Evolutionary conservation across 2,888 invertebrate genomes (phyloP).

Genomic region (Chrysotoxum bicinctum): DNA sequence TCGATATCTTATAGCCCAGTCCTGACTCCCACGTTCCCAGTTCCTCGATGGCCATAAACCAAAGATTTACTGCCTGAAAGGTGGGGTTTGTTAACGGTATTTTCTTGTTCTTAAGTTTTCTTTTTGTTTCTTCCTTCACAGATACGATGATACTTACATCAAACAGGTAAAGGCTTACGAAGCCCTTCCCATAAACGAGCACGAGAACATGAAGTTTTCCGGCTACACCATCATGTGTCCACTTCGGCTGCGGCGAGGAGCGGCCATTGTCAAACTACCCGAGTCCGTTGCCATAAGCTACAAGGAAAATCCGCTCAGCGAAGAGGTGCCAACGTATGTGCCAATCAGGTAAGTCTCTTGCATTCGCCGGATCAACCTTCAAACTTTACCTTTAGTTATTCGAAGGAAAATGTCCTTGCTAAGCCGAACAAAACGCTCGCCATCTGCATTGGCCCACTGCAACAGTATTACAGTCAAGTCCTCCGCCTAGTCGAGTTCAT

Average conservation of each 20-base stretch:
- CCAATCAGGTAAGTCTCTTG: slow-evolving; percentile 77
- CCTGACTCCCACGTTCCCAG: neutral
- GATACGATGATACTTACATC: slow-evolving; percentile 77
- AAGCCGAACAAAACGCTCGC: slow-evolving; percentile 77
- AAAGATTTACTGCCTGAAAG: slow-evolving; percentile 57
- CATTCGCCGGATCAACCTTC: slow-evolving; percentile 39
- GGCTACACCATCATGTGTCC: slow-evolving; percentile 81
- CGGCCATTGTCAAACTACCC: slow-evolving; percentile 75
- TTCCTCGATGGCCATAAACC: slow-evolving; percentile 23
- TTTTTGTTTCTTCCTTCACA: slow-evolving; percentile 31
- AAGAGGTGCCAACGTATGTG: slow-evolving; percentile 78
- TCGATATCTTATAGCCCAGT: neutral
- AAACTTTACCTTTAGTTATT: slow-evolving; percentile 57
- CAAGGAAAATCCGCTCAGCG: slow-evolving; percentile 76
- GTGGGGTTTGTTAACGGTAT: slow-evolving; percentile 53
- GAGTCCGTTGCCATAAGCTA: slow-evolving; percentile 78
- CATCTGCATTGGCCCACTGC: slow-evolving; percentile 81
- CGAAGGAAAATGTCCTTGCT: slow-evolving; percentile 74
- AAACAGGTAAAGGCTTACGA: slow-evolving; percentile 77
- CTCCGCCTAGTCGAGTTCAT: slow-evolving; percentile 82
- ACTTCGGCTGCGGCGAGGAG: slow-evolving; percentile 62
- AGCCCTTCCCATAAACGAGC: slow-evolving; percentile 81
- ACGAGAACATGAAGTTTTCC: slow-evolving; percentile 82
- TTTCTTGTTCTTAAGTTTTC: slow-evolving; percentile 19
- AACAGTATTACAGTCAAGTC: slow-evolving; percentile 80